Percentiles rank a stretch among this genome's conserved stretches.
These are phyloP conservation scores for Drosophila longiperda DNA, from an alignment of 2,888 invertebrate genomes.

Conservation along the genomic window DNA sequence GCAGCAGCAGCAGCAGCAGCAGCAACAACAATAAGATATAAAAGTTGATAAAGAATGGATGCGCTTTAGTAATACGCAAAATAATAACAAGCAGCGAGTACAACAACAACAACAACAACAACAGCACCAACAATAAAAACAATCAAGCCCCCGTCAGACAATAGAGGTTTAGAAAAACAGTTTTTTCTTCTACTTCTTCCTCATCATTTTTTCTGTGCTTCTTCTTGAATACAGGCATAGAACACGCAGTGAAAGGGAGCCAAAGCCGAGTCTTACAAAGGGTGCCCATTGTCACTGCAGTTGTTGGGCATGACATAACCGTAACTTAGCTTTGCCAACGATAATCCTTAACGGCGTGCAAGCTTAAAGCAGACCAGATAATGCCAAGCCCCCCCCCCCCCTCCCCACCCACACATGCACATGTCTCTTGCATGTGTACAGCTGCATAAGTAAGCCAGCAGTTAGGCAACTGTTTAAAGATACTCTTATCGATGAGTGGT, in stretches of 20 bases:
- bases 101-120: conserved; percentile 25
- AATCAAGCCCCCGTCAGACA: conserved; percentile 63
- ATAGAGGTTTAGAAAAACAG: conserved; percentile 57
- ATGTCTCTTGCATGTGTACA: background rate
- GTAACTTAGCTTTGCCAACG: conserved; percentile 53
- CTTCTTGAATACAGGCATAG: conserved; percentile 9
- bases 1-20: conserved; percentile 29
- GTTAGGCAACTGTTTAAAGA: background rate
- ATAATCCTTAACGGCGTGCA: conserved; percentile 59
- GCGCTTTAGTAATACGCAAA: conserved; percentile 74
- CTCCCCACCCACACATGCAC: background rate
- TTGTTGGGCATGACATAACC: conserved; percentile 32
- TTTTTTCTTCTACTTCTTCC: conserved; percentile 24
- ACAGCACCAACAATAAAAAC: conserved; percentile 41
- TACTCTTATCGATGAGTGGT: conserved; percentile 12
- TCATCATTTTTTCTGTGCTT: background rate
- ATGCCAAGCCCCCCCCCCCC: background rate
- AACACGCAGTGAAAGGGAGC: conserved; percentile 12
- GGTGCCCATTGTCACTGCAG: conserved; percentile 44
- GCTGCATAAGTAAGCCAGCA: conserved; percentile 21
- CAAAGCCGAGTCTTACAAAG: conserved; percentile 34
- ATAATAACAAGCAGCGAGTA: conserved; percentile 58
- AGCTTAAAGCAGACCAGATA: conserved; percentile 55
- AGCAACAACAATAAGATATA: conserved; percentile 45
- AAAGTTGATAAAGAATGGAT: conserved; percentile 71